Base-by-base conservation (phyloP, 1,140 invertebrate species). In the Drosophila littoralis region DNA sequence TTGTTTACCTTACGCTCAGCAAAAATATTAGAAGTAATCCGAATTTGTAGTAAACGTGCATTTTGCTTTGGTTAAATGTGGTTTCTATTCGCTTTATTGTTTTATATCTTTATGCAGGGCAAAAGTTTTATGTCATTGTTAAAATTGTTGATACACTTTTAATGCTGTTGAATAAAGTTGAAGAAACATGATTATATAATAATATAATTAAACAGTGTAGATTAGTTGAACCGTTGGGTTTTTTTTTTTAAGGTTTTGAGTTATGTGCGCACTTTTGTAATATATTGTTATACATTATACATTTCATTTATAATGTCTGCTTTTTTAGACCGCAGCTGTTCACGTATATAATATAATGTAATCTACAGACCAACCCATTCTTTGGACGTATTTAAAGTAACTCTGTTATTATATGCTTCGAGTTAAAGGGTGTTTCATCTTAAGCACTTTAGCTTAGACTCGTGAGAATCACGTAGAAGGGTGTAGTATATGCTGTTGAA, bases 21-120 rank as follows among this genome's bases (percentile, higher is more conserved):
- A 91, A 65, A 79, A 91, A 91, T 76, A 91, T 91, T 50, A 91
- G 65, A 38, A 91, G 73, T 83, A 91, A 78, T 89, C 90, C 90
- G 65, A 91, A 91, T 77, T 91, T 91, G 75, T 86, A 91, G 76
- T 88, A 88, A 70, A 88, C 84, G 60, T 84, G 84, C 84, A 88
- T 88, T 61, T 71, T 89, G 48, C n/a, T 32, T 71, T 55, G 4
- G 3, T 28, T 5, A 28, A 28, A 28, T 28, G 38, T 51, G 35
- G 2, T 17, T 46, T 35, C 10, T 10, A 10, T 48, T 36, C 36
- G 45, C 15, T 35, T 48, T 38, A 55, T 71, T 61, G 12, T 63
- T 79, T 67, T 65, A 36, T 52, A 6, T 65, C 52, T 66, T 79
- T 75, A 66, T 52, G 42, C 36, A n/a, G 22, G 43, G n/a, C 35